Evolutionary conservation across 2,113 vertebrate genomes (phyloP).

Genomic region (Plecturocebus donacophilus): DNA sequence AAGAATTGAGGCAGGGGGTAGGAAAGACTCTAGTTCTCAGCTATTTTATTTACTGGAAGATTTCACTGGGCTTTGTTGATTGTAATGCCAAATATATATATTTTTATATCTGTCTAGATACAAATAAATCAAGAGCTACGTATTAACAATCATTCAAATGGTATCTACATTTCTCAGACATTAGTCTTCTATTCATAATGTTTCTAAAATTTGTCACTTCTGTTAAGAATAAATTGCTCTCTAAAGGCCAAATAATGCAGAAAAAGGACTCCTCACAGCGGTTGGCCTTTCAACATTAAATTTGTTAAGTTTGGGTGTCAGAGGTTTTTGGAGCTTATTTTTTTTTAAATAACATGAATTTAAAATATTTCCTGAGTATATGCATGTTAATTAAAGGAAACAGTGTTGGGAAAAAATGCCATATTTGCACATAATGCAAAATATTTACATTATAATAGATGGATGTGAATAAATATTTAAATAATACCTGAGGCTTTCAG

Average conservation of each 20-base stretch:
- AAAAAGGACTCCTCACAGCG: slow-evolving; percentile 20
- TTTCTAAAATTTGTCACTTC: slow-evolving; percentile 58
- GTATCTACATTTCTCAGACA: slow-evolving; percentile 19
- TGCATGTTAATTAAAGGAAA: not conserved
- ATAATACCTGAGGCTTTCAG: not conserved
- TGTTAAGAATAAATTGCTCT: slow-evolving; percentile 19
- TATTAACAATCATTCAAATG: slow-evolving; percentile 62
- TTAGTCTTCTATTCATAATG: slow-evolving; percentile 28
- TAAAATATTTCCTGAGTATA: not conserved
- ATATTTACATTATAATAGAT: not conserved
- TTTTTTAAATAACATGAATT: not conserved
- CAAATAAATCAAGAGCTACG: slow-evolving; percentile 59
- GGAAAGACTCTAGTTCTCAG: not conserved
- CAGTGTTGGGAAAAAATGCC: not conserved
- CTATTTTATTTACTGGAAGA: not conserved
- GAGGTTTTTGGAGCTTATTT: not conserved
- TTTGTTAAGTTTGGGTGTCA: not conserved
- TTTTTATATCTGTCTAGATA: slow-evolving; percentile 7
- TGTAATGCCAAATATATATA: slow-evolving; percentile 26
- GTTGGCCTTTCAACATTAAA: slow-evolving; percentile 40
- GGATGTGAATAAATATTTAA: not conserved
- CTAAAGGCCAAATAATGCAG: slow-evolving; percentile 35
- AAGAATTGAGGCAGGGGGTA: not conserved
- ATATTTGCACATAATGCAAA: not conserved
- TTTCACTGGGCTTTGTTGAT: not conserved